Evolutionary conservation across 2,797 vertebrate genomes (phyloP), one percentile per base, ranked within the genome.

Genomic region (Coluber constrictor): DNA sequence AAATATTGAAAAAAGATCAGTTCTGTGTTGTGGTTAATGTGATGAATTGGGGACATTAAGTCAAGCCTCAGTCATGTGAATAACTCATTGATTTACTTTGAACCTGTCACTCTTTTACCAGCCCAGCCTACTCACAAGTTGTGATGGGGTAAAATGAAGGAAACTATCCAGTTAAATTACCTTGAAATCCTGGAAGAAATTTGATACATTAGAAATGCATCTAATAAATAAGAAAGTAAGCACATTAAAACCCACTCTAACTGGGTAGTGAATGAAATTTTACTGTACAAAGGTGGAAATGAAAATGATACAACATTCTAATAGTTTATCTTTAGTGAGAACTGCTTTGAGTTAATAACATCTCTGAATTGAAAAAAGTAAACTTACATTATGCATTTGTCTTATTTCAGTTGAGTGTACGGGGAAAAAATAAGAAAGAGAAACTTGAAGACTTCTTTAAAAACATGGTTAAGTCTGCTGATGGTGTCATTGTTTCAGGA

Each of bases 371-470:
- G 96, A 98, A 97, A 87, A 95, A 90, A 90, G 92, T 23, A 90
- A 56, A 20, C 86, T 91, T 93, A 96, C 92, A 20, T 89, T 92
- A 95, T 92, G 91, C 94, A 0, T 93, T 93, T 95, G 91, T 93
- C 59, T 66, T 96, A 93, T 97, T 96, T 93, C 98, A 99, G 99
- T 97, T 99, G 97, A 99, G 99, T 87, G 99, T 99, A 59, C 98
- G 99, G 97, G 99, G 99, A 63, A 99, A 99, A 97, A 99, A 99
- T 97, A 99, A 99, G 98, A 99, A 99, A 95, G 99, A 99, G 97
- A 99, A 99, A 96, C 97, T 99, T 94, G 99, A 99, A 98, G 99
- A 99, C 94, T 99, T 99, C 97, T 99, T 99, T 95, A 99, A 99
- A 98, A 99, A 99, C 61, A 99, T 99, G 97, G 99, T 99, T 96